Evolutionary conservation across 2,888 invertebrate species (phyloP).

Genomic region (Ditula angustiorana): DNA sequence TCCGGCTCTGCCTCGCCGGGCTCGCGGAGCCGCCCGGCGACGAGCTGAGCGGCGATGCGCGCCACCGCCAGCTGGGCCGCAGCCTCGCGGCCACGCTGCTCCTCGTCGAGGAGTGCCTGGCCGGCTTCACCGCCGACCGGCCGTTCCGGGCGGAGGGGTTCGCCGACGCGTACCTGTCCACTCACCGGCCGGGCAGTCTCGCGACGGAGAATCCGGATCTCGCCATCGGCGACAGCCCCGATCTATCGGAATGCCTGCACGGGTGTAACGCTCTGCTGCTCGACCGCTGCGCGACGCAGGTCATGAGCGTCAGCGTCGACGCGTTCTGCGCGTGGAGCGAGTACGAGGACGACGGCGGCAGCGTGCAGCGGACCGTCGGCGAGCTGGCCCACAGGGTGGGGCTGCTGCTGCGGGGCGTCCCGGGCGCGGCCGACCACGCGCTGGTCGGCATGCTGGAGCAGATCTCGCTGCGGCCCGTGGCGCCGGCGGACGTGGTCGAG

Average conservation of each 20-base stretch:
- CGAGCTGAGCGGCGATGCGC: too few relatives aligned
- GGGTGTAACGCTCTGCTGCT: slow-evolving; percentile 62
- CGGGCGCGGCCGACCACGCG: slow-evolving; percentile 60
- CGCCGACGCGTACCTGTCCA: slow-evolving; percentile 60
- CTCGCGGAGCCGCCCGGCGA: slow-evolving; percentile 65
- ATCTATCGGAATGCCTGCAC: slow-evolving; percentile 60
- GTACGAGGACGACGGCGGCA: slow-evolving; percentile 66
- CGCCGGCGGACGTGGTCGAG: slow-evolving; percentile 56
- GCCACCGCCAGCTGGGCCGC: slow-evolving; percentile 65
- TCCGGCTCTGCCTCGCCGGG: slow-evolving; percentile 64
- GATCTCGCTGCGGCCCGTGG: slow-evolving; percentile 67
- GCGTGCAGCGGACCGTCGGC: slow-evolving; percentile 70
- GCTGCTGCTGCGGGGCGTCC: slow-evolving; percentile 52
- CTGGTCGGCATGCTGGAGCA: slow-evolving; percentile 67
- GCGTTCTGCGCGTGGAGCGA: slow-evolving; percentile 80
- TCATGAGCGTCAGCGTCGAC: slow-evolving; percentile 75
- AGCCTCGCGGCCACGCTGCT: slow-evolving; percentile 58
- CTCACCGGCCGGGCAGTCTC: slow-evolving; percentile 57
- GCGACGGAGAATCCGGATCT: slow-evolving; percentile 46
- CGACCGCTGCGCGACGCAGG: slow-evolving; percentile 64
- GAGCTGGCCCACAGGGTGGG: slow-evolving; percentile 67
- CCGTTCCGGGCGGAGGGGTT: slow-evolving; percentile 51
- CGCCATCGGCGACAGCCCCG: slow-evolving; percentile 55
- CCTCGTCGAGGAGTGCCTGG: slow-evolving; percentile 58
- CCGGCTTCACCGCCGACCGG: slow-evolving; percentile 53